Evolutionary conservation across 2,888 invertebrate genomes (phyloP).

Genomic region (Noctuana brunneofusca): DNA sequence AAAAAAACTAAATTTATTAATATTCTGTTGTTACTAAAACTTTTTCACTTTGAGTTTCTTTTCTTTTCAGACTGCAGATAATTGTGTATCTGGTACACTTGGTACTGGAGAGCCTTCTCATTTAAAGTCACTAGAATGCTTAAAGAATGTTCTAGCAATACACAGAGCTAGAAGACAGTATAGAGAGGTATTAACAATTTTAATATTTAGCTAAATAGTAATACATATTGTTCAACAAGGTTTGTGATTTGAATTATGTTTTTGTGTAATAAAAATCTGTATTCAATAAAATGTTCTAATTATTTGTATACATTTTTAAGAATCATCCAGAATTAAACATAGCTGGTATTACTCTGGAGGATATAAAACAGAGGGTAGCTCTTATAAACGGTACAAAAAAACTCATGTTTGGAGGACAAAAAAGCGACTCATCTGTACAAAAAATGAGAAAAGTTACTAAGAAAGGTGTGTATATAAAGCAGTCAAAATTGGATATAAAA

Average conservation of each 20-base stretch:
- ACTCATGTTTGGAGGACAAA: slow-evolving; percentile 73
- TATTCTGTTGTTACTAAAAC: no score
- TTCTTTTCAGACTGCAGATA: slow-evolving; percentile 56
- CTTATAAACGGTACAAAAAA: slow-evolving; percentile 58
- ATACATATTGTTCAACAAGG: no score
- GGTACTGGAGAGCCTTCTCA: slow-evolving; percentile 62
- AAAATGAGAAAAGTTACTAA: slow-evolving; percentile 64
- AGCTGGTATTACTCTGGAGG: slow-evolving; percentile 87
- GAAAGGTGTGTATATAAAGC: slow-evolving; percentile 58
- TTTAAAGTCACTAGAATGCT: slow-evolving; percentile 83
- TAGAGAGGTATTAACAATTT: slow-evolving; percentile 80
- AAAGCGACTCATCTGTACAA: slow-evolving; percentile 58
- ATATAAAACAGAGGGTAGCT: slow-evolving; percentile 80
- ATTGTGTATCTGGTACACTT: slow-evolving; percentile 67
- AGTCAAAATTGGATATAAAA: slow-evolving; percentile 50
- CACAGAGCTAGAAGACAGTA: slow-evolving; percentile 88
- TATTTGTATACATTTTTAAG: slow-evolving; percentile 56
- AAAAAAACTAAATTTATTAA: no score
- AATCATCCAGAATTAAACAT: slow-evolving; percentile 90
- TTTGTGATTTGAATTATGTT: no score
- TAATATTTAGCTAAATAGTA: no score
- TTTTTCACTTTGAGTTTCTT: neutral
- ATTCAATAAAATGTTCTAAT: neutral
- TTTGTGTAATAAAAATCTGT: no score
- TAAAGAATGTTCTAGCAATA: slow-evolving; percentile 86